Percentiles rank a stretch among this genome's conserved stretches.
Conservation (phyloP, 2,888 invertebrate species). For the Protodeltote pygarga region DNA sequence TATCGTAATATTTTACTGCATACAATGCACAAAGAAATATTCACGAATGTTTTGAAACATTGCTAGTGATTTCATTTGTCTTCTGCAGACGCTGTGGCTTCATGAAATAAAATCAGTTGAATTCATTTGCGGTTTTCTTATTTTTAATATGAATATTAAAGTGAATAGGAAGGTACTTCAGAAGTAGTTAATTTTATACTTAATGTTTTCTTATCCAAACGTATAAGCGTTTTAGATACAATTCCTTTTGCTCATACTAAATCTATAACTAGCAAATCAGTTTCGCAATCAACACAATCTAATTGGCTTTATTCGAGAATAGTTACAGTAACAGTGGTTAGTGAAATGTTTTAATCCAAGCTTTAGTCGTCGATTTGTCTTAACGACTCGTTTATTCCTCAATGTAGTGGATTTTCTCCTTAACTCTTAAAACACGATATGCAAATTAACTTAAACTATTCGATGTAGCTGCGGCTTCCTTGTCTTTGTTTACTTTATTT, state of each 20-base stretch:
- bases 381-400: conserved; percentile 50
- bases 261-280: conserved; percentile 39
- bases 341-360: conserved; percentile 58
- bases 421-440: conserved; percentile 53
- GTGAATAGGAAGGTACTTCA: no score
- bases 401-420: conserved; percentile 40
- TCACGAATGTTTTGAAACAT: no score
- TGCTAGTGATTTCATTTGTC: no score
- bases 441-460: conserved; percentile 62
- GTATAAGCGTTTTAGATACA: conserved; percentile 3
- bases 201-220: no score
- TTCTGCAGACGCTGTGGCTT: no score
- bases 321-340: conserved; percentile 33
- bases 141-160: neutral
- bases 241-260: conserved; percentile 25
- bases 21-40: no score
- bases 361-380: conserved; percentile 58
- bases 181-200: no score
- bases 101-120: no score
- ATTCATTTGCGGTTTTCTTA: no score
- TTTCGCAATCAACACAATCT: conserved; percentile 39
- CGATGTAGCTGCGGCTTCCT: conserved; percentile 39
- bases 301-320: conserved; percentile 45
- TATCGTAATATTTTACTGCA: conserved; percentile 2
- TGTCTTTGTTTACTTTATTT: conserved; percentile 38